Evolutionary conservation across 2,113 vertebrate genomes (phyloP).

Genomic region (Tupaia chinensis): DNA sequence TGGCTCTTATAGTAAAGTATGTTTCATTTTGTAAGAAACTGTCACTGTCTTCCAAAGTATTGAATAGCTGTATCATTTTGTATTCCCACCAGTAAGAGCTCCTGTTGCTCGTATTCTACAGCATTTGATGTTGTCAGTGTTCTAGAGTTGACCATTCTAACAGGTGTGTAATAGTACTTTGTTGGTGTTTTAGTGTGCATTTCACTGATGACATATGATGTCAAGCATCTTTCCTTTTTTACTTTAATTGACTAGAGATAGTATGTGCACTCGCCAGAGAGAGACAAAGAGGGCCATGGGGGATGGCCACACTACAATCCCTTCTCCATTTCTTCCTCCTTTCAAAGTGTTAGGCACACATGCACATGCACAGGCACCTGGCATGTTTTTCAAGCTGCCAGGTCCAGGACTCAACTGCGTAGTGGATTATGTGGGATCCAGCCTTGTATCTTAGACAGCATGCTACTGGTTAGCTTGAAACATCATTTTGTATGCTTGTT

Average conservation of each 20-base stretch:
- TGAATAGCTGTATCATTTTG: not conserved
- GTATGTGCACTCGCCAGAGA: too few relatives aligned
- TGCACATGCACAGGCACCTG: too few relatives aligned
- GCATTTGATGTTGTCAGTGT: not conserved
- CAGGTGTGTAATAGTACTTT: not conserved
- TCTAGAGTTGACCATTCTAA: not conserved
- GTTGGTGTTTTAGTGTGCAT: not conserved
- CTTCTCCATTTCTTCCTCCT: too few relatives aligned
- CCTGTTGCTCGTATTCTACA: not conserved
- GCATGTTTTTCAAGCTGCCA: too few relatives aligned
- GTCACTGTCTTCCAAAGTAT: not conserved
- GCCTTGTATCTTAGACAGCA: too few relatives aligned
- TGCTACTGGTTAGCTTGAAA: not conserved
- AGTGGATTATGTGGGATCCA: too few relatives aligned
- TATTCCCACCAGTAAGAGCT: not conserved
- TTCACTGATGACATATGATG: not conserved
- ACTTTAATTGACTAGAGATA: too few relatives aligned
- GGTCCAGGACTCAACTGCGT: too few relatives aligned
- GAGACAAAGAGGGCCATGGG: too few relatives aligned
- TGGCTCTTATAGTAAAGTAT: not conserved
- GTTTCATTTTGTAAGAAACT: not conserved
- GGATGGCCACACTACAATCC: too few relatives aligned
- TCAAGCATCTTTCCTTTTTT: not conserved
- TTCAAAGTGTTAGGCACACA: too few relatives aligned
- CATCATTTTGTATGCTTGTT: not conserved